A percentile compares a stretch with the other conserved stretches of the same genome.
Conservation (phyloP, 2,888 invertebrate genomes). For the Blastobasis lacticolella region DNA sequence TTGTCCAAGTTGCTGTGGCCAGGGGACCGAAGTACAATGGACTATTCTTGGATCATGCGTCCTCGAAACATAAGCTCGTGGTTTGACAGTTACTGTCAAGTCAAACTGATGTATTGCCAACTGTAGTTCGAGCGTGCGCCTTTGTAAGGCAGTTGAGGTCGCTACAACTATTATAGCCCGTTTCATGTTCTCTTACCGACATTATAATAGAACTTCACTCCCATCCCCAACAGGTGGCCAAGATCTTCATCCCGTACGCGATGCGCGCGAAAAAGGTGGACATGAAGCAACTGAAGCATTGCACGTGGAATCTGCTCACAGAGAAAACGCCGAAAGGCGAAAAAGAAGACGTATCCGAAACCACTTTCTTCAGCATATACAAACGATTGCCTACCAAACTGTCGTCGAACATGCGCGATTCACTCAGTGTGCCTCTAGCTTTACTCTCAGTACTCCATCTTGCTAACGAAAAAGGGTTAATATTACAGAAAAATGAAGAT, state of each 20-base stretch:
- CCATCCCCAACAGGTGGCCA: slow-evolving; percentile 69
- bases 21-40: too few species aligned
- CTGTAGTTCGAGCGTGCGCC: too few species aligned
- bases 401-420: slow-evolving; percentile 77
- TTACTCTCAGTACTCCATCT: slow-evolving; percentile 88
- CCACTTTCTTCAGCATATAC: slow-evolving; percentile 74
- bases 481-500: slow-evolving; percentile 65
- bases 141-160: too few species aligned
- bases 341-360: slow-evolving; percentile 50
- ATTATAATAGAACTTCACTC: neutral
- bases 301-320: slow-evolving; percentile 80
- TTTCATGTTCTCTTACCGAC: neutral
- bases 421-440: slow-evolving; percentile 84
- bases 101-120: too few species aligned
- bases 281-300: slow-evolving; percentile 86
- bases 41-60: too few species aligned
- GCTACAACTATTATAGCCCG: too few species aligned
- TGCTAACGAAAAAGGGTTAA: slow-evolving; percentile 84
- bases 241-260: slow-evolving; percentile 85
- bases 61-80: too few species aligned
- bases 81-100: too few species aligned
- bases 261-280: slow-evolving; percentile 89
- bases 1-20: too few species aligned
- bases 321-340: slow-evolving; percentile 38
- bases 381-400: slow-evolving; percentile 71